Evolutionary conservation across 2,113 vertebrate genomes (phyloP).

Genomic region (Gobius niger): DNA sequence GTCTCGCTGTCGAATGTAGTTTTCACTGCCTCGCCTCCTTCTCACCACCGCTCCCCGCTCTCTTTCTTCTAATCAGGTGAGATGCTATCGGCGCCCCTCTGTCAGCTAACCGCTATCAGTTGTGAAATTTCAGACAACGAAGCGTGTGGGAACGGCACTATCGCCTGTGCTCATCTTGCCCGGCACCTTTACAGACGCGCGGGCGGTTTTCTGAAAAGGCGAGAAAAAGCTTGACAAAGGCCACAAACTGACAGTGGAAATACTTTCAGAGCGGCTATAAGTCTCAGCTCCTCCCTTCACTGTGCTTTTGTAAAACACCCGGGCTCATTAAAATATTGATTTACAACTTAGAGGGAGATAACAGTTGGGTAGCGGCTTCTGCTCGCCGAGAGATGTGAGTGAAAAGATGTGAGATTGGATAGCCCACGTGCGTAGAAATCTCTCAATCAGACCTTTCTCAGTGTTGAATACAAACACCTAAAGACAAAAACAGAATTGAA

Average conservation of each 20-base stretch:
- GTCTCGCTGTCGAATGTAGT: constrained; percentile 35
- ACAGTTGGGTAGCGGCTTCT: constrained; percentile 26
- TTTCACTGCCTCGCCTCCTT: constrained; percentile 50
- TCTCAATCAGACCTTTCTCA: constrained; percentile 56
- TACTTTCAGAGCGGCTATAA: constrained; percentile 48
- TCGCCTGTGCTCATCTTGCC: constrained; percentile 70
- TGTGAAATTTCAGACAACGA: constrained; percentile 78
- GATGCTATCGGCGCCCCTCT: constrained; percentile 69
- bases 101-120: constrained; percentile 73
- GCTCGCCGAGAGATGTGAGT: constrained; percentile 43
- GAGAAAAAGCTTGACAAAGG: constrained; percentile 72
- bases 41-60: constrained; percentile 34
- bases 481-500: constrained; percentile 54
- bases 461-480: constrained; percentile 51
- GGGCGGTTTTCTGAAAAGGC: constrained; percentile 69
- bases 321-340: constrained; percentile 49
- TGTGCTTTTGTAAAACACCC: constrained; percentile 40
- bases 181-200: constrained; percentile 66
- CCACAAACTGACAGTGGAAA: constrained; percentile 71
- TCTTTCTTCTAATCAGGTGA: constrained; percentile 70
- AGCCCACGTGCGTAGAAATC: constrained; percentile 53
- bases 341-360: constrained; percentile 43
- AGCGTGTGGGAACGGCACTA: constrained; percentile 75
- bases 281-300: constrained; percentile 28
- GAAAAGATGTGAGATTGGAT: constrained; percentile 39